phyloP scores from a whole-genome alignment of 2,888 invertebrate species.

The Andrena hattorfiana region DNA sequence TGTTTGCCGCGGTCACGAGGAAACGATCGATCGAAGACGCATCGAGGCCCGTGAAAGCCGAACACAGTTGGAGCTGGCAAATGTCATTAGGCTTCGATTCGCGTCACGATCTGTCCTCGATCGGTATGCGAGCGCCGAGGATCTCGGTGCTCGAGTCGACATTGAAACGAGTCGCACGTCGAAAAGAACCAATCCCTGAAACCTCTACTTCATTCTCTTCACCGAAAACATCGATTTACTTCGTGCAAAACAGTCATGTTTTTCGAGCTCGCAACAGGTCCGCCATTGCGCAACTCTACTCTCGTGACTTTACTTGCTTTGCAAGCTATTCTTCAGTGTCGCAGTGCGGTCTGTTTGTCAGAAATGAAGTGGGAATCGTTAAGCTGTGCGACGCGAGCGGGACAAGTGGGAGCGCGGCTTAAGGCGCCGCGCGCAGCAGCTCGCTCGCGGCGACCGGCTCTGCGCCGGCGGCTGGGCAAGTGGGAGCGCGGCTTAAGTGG shows the following conservation, averaged over 20 bases:
- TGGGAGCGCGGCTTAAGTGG: background rate
- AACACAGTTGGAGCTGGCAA: slow-evolving; percentile 50
- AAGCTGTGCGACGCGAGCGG: no score
- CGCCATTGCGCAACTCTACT: background rate
- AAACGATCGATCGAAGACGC: slow-evolving; percentile 22
- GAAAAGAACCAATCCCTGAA: slow-evolving; percentile 50
- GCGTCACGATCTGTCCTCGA: slow-evolving; percentile 72
- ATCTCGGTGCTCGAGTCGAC: slow-evolving; percentile 50
- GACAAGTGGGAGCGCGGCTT: no score
- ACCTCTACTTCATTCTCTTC: background rate
- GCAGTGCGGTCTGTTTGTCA: no score
- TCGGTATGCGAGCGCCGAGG: slow-evolving; percentile 67
- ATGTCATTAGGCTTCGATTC: slow-evolving; percentile 65
- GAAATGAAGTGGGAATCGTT: no score
- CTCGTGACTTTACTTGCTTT: no score
- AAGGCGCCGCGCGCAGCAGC: no score
- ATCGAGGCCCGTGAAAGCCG: slow-evolving; percentile 34
- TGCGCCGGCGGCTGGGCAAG: background rate
- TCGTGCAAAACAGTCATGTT: background rate
- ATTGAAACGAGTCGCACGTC: slow-evolving; percentile 53
- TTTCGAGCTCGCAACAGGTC: background rate
- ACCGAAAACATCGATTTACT: background rate
- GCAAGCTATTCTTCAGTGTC: no score
- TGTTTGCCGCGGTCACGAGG: background rate
- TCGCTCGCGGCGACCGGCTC: no score